These are phyloP conservation scores for Falco berigora DNA, from an alignment of 2,797 vertebrate species.

Conservation along the genomic window DNA sequence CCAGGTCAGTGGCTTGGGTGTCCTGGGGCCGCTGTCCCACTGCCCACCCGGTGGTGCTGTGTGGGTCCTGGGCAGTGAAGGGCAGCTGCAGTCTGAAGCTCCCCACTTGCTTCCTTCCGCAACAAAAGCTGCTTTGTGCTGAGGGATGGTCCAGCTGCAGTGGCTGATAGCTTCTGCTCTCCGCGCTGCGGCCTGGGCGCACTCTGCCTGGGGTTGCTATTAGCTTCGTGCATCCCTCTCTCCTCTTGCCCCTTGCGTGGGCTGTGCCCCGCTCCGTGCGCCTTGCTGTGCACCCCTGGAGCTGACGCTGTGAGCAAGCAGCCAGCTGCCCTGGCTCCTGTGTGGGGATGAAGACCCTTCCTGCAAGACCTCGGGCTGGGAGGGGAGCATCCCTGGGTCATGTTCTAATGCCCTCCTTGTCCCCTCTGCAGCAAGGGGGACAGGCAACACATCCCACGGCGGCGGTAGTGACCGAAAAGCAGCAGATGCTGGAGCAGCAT, in stretches of 20 bases:
- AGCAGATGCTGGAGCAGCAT: constrained; percentile 97
- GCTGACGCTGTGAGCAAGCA: background rate
- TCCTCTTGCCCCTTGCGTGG: background rate
- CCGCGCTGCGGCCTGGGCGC: background rate
- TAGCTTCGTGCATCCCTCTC: background rate
- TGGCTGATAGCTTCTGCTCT: background rate
- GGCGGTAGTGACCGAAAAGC: constrained; percentile 94
- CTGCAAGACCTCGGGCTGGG: background rate
- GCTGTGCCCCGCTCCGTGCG: background rate
- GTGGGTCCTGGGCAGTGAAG: too few species aligned
- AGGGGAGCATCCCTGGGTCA: background rate
- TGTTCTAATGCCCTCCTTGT: background rate
- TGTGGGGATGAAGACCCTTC: background rate
- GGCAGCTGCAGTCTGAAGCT: background rate
- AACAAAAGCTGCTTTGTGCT: background rate
- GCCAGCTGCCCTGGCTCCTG: background rate
- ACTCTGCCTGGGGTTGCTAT: background rate
- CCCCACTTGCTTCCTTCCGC: rapidly evolving
- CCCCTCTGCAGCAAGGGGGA: constrained; percentile 81
- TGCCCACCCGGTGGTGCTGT: rapidly evolving
- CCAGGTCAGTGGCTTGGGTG: constrained; percentile 75
- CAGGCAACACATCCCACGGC: constrained; percentile 92
- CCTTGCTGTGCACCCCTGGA: background rate
- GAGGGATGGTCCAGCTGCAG: background rate
- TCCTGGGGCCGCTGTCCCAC: rapidly evolving